A percentile compares a stretch with the other conserved stretches of the same genome.
phyloP scores from a whole-genome alignment of 2,888 invertebrate genomes.

The Trypoxylon attenuatum region DNA sequence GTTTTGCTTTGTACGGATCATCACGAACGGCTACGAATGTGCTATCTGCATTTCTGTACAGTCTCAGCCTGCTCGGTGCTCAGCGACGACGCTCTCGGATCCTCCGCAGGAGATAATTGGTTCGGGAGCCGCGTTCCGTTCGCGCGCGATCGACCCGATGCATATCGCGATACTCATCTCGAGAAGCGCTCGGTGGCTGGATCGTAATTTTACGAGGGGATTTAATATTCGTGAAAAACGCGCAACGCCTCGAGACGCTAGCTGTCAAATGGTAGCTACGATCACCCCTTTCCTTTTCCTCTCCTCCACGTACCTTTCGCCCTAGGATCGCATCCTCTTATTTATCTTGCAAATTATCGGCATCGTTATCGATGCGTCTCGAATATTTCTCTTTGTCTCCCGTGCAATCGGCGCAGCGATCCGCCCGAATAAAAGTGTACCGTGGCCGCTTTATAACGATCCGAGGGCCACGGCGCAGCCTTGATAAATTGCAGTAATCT shows the following conservation, averaged over 20 bases:
- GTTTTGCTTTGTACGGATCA: slow-evolving; percentile 21
- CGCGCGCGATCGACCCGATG: slow-evolving; percentile 46
- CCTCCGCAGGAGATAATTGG: slow-evolving; percentile 51
- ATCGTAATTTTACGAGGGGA: slow-evolving; percentile 33
- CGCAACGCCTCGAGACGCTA: slow-evolving; percentile 10
- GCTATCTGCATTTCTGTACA: slow-evolving; percentile 43
- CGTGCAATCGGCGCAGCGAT: not conserved
- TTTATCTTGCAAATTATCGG: slow-evolving; percentile 48
- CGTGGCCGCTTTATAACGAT: slow-evolving; percentile 20
- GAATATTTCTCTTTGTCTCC: not conserved
- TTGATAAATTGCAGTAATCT: slow-evolving; percentile 49
- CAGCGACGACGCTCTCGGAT: slow-evolving; percentile 36
- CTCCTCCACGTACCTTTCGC: slow-evolving; percentile 16
- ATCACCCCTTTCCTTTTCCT: too few species aligned
- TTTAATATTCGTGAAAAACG: slow-evolving; percentile 55
- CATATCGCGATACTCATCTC: slow-evolving; percentile 46
- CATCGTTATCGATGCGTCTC: slow-evolving; percentile 6
- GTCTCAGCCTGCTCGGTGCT: slow-evolving; percentile 32
- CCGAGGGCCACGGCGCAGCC: slow-evolving; percentile 5
- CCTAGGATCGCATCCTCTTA: slow-evolving; percentile 22
- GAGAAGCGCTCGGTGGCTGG: slow-evolving; percentile 16
- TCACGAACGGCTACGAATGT: slow-evolving; percentile 11
- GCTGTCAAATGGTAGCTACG: slow-evolving; percentile 20
- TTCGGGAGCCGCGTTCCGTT: slow-evolving; percentile 45
- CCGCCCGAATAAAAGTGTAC: slow-evolving; percentile 25